Conservation (phyloP, 2,113 vertebrate species). For the Indicator indicator region DNA sequence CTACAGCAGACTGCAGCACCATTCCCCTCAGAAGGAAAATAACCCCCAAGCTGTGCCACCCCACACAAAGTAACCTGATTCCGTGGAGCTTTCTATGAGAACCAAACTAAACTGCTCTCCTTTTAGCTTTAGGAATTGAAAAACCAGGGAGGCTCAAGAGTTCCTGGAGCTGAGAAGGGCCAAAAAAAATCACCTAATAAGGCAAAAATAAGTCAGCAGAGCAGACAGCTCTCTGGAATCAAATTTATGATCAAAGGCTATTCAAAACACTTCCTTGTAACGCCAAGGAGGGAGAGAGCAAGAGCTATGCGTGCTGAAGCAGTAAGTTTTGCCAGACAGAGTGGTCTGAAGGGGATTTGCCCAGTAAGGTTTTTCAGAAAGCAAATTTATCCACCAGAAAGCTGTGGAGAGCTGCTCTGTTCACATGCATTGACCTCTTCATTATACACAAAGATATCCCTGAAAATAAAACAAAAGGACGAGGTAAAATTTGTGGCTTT, state of each 20-base stretch:
- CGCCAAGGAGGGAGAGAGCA: background rate
- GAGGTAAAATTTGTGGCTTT: background rate
- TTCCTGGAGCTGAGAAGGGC: constrained; percentile 48
- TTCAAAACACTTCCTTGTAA: constrained; percentile 58
- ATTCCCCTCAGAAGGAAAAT: background rate
- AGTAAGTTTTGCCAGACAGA: background rate
- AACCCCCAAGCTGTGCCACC: background rate
- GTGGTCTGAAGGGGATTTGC: background rate
- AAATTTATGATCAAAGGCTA: constrained; percentile 69
- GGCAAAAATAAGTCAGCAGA: constrained; percentile 67
- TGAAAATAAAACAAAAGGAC: background rate
- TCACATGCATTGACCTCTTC: background rate
- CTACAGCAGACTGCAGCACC: background rate
- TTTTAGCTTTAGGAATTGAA: constrained; percentile 20
- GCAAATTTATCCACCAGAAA: background rate
- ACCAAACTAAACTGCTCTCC: background rate
- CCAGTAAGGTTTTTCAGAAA: background rate
- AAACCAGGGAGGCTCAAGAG: constrained; percentile 48
- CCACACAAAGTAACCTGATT: background rate
- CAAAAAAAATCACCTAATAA: constrained; percentile 65
- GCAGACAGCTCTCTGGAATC: constrained; percentile 61
- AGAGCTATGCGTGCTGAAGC: background rate
- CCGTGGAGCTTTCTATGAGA: background rate
- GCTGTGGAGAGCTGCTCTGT: background rate
- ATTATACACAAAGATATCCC: background rate